Percentiles rank a stretch among this genome's conserved stretches.
Evolutionary conservation across 64 coral and sea anemone species (phyloP).

Genomic region (Anthopleura sola): DNA sequence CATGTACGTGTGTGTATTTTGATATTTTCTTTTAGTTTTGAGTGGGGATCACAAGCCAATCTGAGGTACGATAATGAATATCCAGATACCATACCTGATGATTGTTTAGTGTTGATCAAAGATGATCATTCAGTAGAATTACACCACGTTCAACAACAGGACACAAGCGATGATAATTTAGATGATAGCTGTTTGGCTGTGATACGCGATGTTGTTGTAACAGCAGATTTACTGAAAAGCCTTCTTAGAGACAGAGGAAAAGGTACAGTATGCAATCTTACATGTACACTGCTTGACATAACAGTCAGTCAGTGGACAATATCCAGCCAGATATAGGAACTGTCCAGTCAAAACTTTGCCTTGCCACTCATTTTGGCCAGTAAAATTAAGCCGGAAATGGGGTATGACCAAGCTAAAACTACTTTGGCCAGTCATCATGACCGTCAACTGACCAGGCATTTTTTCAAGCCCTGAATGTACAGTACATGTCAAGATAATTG

Average conservation of each 20-base stretch:
- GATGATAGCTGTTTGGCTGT: neutral
- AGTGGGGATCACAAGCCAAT: neutral
- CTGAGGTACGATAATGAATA: neutral
- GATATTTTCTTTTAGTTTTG: neutral
- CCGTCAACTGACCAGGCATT: too few relatives aligned
- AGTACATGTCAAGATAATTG: too few relatives aligned
- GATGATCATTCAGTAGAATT: neutral
- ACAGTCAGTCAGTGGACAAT: too few relatives aligned
- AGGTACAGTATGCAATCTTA: too few relatives aligned
- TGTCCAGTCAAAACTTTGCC: too few relatives aligned
- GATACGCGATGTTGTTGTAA: constrained; percentile 49
- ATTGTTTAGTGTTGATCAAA: neutral
- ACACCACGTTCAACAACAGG: neutral
- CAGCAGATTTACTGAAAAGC: constrained; percentile 61
- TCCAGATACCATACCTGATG: neutral
- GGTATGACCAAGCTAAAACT: too few relatives aligned
- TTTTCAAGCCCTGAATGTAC: too few relatives aligned
- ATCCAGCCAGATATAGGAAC: too few relatives aligned
- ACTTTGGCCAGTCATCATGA: too few relatives aligned
- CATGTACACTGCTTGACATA: too few relatives aligned
- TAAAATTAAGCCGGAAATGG: too few relatives aligned
- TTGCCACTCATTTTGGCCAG: too few relatives aligned
- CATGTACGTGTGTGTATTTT: neutral
- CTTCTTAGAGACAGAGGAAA: constrained; percentile 80
- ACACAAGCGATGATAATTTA: neutral